Evolutionary conservation across 2,113 vertebrate species (phyloP).

Genomic region (Pituophis catenifer): DNA sequence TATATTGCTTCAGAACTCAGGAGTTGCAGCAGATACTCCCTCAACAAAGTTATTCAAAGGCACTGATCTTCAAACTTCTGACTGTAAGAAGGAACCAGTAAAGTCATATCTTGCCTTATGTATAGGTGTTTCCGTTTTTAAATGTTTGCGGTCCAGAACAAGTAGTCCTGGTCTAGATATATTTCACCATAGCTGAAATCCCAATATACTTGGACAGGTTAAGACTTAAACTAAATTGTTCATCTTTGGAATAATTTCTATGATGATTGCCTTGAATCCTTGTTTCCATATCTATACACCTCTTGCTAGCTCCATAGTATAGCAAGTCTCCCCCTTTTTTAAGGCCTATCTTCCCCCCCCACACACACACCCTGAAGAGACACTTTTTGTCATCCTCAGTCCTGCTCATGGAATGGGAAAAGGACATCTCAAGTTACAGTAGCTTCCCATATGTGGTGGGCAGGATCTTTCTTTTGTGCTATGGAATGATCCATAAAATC

Average conservation of each 20-base stretch:
- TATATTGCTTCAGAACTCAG: slow-evolving; percentile 42
- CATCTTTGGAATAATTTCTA: slow-evolving; percentile 52
- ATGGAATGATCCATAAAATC: not conserved
- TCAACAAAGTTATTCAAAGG: slow-evolving; percentile 46
- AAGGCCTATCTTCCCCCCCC: slow-evolving; percentile 8
- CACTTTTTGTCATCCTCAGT: not conserved
- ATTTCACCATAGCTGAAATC: slow-evolving; percentile 38
- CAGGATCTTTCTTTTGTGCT: not conserved
- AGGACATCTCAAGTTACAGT: not conserved
- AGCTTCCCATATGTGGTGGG: not conserved
- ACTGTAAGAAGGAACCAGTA: slow-evolving; percentile 6
- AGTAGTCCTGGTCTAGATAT: slow-evolving; percentile 34
- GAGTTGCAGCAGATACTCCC: not conserved
- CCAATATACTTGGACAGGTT: not conserved
- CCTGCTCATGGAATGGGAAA: not conserved
- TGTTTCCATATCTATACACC: not conserved
- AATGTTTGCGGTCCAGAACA: slow-evolving; percentile 43
- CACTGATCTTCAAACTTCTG: slow-evolving; percentile 45
- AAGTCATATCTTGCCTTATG: slow-evolving; percentile 13
- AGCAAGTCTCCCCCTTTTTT: slow-evolving; percentile 13
- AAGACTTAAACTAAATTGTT: not conserved
- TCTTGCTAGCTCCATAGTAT: slow-evolving; percentile 37
- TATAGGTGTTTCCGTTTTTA: slow-evolving; percentile 15
- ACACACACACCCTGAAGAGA: not conserved
- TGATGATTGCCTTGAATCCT: slow-evolving; percentile 14